A percentile compares a stretch with the other conserved stretches of the same genome.
phyloP scores from a whole-genome alignment of 2,888 invertebrate genomes.

The Muscina levida region DNA sequence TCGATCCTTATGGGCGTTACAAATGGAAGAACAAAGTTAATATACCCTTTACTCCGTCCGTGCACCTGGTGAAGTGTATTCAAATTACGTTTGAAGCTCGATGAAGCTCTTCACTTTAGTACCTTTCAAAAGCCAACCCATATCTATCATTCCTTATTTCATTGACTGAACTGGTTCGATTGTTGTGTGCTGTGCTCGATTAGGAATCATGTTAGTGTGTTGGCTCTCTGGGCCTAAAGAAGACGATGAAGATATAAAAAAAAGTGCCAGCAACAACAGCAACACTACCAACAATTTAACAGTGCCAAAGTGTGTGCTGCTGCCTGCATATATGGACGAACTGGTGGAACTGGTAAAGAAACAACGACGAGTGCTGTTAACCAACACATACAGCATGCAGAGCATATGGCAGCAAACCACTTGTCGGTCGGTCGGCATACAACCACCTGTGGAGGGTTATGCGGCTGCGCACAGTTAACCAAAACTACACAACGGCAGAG shows the following conservation, averaged over 20 bases:
- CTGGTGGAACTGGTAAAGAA: slow-evolving; percentile 58
- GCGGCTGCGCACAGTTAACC: slow-evolving; percentile 62
- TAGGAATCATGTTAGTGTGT: slow-evolving; percentile 13
- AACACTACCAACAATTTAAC: slow-evolving; percentile 22
- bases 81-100: no score
- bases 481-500: slow-evolving; percentile 5
- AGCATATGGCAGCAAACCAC: slow-evolving; percentile 48
- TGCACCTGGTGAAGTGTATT: no score
- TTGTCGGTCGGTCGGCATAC: slow-evolving; percentile 40
- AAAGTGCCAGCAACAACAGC: slow-evolving; percentile 5
- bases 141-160: not conserved
- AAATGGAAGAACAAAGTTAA: no score
- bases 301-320: slow-evolving; percentile 37
- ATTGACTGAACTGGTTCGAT: slow-evolving; percentile 6
- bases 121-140: no score
- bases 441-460: slow-evolving; percentile 66
- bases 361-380: slow-evolving; percentile 1
- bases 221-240: slow-evolving; percentile 27
- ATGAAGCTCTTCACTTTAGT: no score
- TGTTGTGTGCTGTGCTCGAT: slow-evolving; percentile 2
- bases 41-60: no score
- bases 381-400: not conserved
- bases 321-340: slow-evolving; percentile 13
- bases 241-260: slow-evolving; percentile 12
- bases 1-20: no score